Evolutionary conservation across 2,113 vertebrate species (phyloP), one percentile per base, ranked within the genome.

Genomic region (Epinephelus cyanopodus): DNA sequence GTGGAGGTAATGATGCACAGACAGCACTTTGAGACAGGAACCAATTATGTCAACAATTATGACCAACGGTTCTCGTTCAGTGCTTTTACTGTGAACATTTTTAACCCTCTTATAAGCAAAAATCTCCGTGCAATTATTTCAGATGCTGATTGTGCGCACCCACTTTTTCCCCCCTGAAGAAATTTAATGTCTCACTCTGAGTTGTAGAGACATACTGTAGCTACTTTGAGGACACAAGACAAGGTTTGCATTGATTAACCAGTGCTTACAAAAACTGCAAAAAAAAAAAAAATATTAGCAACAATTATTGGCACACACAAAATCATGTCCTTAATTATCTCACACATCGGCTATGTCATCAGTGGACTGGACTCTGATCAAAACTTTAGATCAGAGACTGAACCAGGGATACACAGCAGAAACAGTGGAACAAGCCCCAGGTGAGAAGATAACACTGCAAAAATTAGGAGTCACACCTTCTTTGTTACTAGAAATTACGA

Each of bases 241-340:
- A 47, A 73, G 47, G 42, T 69, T 52, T 58, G 64, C 7, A 54
- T 27, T 72, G 62, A 82, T 71, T 65, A 47, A 57, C 50, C 8
- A 19, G 61, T 10, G 52, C 27, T 57, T 57, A 17, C 33, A 42
- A 74, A 63, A 58, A 60, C 1, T 13, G 21, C n/a, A 47, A 66
- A 54, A 33, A 50, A 70, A 47, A 66, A 54, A 33, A 50, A 70
- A 60, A 21, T 13, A 2, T 2, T 52, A 57, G 42, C 15, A 67
- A 52, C 7, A 61, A 73, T 56, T 45, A 56, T 72, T 71, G 78
- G 71, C 67, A 80, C 63, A 71, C n/a, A 75, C 33, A 27, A 11
- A 37, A 37, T 54, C 9, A 57, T 13, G 57, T 54, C 48, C 39
- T 72, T 72, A 39, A 61, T 45, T 25, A 69, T 57, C 23, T 66